These are phyloP conservation scores for Balanococcus diminutus DNA, from an alignment of 2,888 invertebrate species.

Conservation along the genomic window DNA sequence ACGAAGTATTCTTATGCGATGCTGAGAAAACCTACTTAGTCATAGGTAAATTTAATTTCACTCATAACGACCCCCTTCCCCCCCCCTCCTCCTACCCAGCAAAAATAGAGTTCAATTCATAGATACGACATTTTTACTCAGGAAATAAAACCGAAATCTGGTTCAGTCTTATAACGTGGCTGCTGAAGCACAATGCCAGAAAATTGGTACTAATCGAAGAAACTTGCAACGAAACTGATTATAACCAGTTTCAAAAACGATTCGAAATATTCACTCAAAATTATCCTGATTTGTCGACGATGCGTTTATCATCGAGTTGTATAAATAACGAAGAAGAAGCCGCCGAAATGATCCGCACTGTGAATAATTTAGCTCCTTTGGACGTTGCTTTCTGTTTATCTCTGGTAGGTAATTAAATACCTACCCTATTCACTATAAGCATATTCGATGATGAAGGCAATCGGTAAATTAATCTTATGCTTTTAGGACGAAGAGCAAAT, in stretches of 20 bases:
- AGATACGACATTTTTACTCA: background rate
- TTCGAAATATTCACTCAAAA: slow-evolving; percentile 55
- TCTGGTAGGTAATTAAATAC: slow-evolving; percentile 48
- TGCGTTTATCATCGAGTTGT: slow-evolving; percentile 47
- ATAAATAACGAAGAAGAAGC: slow-evolving; percentile 49
- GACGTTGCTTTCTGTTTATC: slow-evolving; percentile 55
- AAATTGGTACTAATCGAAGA: slow-evolving; percentile 56
- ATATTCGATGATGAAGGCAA: background rate
- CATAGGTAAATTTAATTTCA: slow-evolving; percentile 29
- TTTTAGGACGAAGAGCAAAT: slow-evolving; percentile 32
- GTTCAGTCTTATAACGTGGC: slow-evolving; percentile 60
- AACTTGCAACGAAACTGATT: background rate
- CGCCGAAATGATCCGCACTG: slow-evolving; percentile 54
- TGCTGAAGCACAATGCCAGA: slow-evolving; percentile 56
- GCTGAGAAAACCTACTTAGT: slow-evolving; percentile 25
- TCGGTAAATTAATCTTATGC: background rate
- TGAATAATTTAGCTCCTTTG: slow-evolving; percentile 53
- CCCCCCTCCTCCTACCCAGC: no score
- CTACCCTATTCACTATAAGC: background rate
- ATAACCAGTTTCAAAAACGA: slow-evolving; percentile 44
- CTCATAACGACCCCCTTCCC: no score
- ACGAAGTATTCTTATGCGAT: slow-evolving; percentile 23
- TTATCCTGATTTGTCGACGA: slow-evolving; percentile 51
- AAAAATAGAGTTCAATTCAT: background rate
- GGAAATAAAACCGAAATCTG: slow-evolving; percentile 59